Conservation (phyloP, 1,140 invertebrate species). For the Macrobrachium nipponense region DNA sequence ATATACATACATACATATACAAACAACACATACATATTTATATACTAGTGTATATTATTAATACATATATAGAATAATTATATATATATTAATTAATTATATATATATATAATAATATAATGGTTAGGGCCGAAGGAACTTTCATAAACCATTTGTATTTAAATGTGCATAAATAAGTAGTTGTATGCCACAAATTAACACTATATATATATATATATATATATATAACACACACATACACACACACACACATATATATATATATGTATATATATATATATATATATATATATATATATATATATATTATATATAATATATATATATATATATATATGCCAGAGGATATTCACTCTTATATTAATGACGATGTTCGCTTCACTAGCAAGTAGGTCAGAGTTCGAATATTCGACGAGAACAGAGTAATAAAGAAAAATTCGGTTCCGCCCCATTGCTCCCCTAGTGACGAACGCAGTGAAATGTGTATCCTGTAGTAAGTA, state of each 20-base stretch:
- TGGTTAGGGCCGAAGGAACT: too few species aligned
- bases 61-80: neutral
- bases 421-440: too few species aligned
- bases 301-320: neutral
- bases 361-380: too few species aligned
- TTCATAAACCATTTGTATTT: too few species aligned
- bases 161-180: too few species aligned
- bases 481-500: too few species aligned
- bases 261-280: conserved; percentile 15
- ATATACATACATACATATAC: neutral
- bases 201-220: neutral
- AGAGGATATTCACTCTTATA: too few species aligned
- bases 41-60: neutral
- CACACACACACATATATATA: neutral
- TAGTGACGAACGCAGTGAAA: too few species aligned
- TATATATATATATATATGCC: neutral
- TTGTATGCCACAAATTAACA: too few species aligned
- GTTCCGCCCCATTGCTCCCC: too few species aligned
- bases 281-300: neutral
- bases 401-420: too few species aligned
- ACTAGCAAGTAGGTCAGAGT: too few species aligned
- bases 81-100: neutral
- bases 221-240: conserved; percentile 1
- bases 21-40: conserved; percentile 5
- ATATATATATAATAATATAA: neutral